A percentile compares a stretch with the other conserved stretches of the same genome.
phyloP scores from a whole-genome alignment of 2,888 invertebrate species.

The Apodemia zela region DNA sequence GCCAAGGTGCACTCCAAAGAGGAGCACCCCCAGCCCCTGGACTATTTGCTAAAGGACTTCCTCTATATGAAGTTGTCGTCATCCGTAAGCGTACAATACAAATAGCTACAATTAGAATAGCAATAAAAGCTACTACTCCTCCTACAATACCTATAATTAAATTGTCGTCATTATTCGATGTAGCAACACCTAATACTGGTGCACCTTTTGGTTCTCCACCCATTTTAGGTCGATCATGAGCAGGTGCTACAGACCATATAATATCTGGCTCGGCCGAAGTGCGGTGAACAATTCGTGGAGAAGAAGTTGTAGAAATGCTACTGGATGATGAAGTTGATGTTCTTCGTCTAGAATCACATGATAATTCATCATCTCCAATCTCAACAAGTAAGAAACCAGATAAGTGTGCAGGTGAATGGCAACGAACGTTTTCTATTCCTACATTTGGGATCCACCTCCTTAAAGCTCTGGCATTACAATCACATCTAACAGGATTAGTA shows the following conservation, averaged over 20 bases:
- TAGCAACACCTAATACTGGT: constrained; percentile 74
- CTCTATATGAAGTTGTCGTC: constrained; percentile 84
- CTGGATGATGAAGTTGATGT: constrained; percentile 67
- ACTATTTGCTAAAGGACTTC: constrained; percentile 83
- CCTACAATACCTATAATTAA: constrained; percentile 97
- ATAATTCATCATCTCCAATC: constrained; percentile 89
- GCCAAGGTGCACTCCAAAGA: constrained; percentile 77
- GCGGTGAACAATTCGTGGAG: constrained; percentile 78
- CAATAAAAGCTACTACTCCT: constrained; percentile 94
- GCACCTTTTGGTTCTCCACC: constrained; percentile 82
- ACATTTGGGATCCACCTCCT: constrained; percentile 87
- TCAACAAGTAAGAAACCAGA: constrained; percentile 85
- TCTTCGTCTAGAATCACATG: constrained; percentile 85
- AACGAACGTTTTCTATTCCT: constrained; percentile 82
- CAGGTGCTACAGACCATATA: constrained; percentile 92
- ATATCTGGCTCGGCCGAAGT: constrained; percentile 91
- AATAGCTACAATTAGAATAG: constrained; percentile 92
- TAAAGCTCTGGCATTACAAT: constrained; percentile 90
- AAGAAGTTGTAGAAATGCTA: constrained; percentile 63
- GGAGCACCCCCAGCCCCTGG: constrained; percentile 82
- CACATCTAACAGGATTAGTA: constrained; percentile 91
- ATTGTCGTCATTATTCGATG: constrained; percentile 92
- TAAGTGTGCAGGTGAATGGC: constrained; percentile 86
- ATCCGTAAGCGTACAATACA: constrained; percentile 90
- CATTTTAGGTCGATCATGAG: constrained; percentile 80